A percentile compares a stretch with the other conserved stretches of the same genome.
Conservation (phyloP, 2,797 vertebrate species). For the Echeneis naucrates region DNA sequence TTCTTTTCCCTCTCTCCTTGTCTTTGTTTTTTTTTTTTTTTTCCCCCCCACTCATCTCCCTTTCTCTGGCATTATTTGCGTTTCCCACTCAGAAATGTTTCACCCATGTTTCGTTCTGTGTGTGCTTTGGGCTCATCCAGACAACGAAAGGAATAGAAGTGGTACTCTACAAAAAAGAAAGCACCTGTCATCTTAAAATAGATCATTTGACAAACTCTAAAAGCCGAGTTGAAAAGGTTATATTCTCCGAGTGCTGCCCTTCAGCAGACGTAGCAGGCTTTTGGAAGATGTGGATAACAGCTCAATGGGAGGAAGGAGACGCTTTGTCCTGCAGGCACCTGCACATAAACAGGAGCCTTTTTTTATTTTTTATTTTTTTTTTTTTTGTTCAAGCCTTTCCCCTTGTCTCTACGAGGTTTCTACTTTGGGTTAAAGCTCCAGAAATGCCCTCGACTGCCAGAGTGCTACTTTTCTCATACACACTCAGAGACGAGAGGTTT, state of each 20-base stretch:
- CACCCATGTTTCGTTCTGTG: neutral
- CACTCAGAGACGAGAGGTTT: neutral
- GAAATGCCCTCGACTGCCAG: neutral
- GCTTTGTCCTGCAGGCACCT: slow-evolving; percentile 38
- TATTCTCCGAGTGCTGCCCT: slow-evolving; percentile 29
- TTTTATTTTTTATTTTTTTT: no score
- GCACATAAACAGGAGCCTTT: slow-evolving; percentile 1
- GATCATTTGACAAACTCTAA: slow-evolving; percentile 30
- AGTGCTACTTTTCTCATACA: neutral
- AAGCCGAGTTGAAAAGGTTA: slow-evolving; percentile 34
- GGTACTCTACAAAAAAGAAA: slow-evolving; percentile 2
- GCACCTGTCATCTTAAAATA: slow-evolving; percentile 31
- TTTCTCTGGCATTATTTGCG: neutral
- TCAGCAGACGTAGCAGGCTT: slow-evolving; percentile 19
- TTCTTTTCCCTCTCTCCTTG: neutral
- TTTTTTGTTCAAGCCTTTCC: slow-evolving; percentile 14
- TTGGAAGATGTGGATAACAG: slow-evolving; percentile 34
- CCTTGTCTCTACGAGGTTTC: slow-evolving; percentile 10
- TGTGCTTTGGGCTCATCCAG: slow-evolving; percentile 15
- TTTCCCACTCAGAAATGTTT: slow-evolving; percentile 2
- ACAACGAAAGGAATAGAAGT: slow-evolving; percentile 3
- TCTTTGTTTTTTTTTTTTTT: neutral
- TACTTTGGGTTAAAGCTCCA: slow-evolving; percentile 4
- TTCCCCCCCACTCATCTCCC: slow-evolving; percentile 10
- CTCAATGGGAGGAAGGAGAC: slow-evolving; percentile 4